phyloP scores from a whole-genome alignment of 1,140 invertebrate species.

The Zaprionus taronus region DNA sequence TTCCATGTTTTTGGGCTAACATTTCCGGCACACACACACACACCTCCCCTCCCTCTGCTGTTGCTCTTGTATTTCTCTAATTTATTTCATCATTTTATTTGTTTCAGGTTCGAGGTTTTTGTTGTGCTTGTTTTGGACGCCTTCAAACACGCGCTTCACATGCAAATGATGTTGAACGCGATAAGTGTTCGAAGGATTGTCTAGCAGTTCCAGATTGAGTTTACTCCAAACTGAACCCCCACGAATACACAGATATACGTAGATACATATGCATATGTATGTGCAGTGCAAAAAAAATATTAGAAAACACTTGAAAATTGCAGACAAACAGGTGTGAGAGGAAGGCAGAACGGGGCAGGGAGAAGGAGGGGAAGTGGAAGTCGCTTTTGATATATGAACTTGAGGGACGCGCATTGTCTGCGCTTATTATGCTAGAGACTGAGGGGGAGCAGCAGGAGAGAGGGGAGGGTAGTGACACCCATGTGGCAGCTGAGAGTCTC shows the following conservation, averaged over 20 bases:
- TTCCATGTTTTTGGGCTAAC: conserved; percentile 48
- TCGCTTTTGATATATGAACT: conserved; percentile 78
- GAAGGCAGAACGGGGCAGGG: not conserved
- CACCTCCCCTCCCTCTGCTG: not conserved
- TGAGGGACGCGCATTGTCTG: conserved; percentile 72
- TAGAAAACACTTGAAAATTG: conserved; percentile 69
- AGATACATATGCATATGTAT: conserved; percentile 12
- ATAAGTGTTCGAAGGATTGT: conserved; percentile 79
- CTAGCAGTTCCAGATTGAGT: conserved; percentile 33
- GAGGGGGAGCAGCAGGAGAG: not conserved
- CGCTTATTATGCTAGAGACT: conserved; percentile 57
- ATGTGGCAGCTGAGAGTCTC: conserved; percentile 28
- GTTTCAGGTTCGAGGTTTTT: conserved; percentile 66
- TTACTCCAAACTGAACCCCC: conserved; percentile 12
- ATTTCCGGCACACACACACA: conserved; percentile 25
- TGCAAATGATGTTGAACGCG: conserved; percentile 81
- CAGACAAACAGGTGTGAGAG: conserved; percentile 49
- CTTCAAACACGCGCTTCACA: conserved; percentile 56
- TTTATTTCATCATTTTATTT: conserved; percentile 83
- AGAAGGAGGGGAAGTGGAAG: not conserved
- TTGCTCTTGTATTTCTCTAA: conserved; percentile 70
- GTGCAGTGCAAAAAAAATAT: conserved; percentile 20
- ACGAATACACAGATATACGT: conserved; percentile 14
- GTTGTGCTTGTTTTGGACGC: conserved; percentile 59
- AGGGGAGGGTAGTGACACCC: not conserved